These are phyloP conservation scores for Molanna angustata DNA, from an alignment of 2,888 invertebrate species.

Conservation along the genomic window DNA sequence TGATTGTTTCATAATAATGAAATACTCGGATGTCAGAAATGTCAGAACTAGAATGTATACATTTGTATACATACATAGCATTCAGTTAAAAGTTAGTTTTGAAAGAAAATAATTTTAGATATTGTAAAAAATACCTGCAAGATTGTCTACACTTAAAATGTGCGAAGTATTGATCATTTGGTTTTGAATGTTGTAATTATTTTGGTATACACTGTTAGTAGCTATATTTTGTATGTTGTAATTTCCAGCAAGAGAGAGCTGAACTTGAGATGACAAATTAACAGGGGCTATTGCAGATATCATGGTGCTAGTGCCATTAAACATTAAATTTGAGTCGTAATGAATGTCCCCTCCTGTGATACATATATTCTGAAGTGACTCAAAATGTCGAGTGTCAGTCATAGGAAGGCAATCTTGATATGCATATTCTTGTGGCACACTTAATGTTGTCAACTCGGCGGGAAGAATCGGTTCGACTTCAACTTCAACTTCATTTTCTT, in stretches of 20 bases:
- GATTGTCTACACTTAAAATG: slow-evolving; percentile 26
- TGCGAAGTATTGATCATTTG: slow-evolving; percentile 27
- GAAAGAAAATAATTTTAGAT: no score
- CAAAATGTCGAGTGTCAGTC: slow-evolving; percentile 22
- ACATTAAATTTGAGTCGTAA: slow-evolving; percentile 23
- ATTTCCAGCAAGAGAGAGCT: slow-evolving; percentile 19
- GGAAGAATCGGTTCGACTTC: background rate
- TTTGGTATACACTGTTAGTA: slow-evolving; percentile 17
- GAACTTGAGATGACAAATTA: slow-evolving; percentile 22
- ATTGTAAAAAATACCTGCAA: slow-evolving; percentile 20
- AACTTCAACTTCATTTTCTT: background rate
- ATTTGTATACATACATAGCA: no score
- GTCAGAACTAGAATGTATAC: no score
- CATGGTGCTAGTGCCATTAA: slow-evolving; percentile 18
- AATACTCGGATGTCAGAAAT: no score
- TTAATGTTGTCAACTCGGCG: slow-evolving; percentile 11
- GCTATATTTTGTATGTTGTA: slow-evolving; percentile 20
- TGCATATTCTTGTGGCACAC: slow-evolving; percentile 6
- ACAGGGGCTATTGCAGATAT: slow-evolving; percentile 24
- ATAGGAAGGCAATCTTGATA: slow-evolving; percentile 16
- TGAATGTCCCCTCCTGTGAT: slow-evolving; percentile 14
- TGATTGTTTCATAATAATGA: no score
- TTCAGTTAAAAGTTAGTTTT: no score
- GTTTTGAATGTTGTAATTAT: slow-evolving; percentile 19
- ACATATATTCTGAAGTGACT: slow-evolving; percentile 23